A percentile compares a stretch with the other conserved stretches of the same genome.
Conservation (phyloP, 2,797 vertebrate species). For the Cirrhinus molitorella region DNA sequence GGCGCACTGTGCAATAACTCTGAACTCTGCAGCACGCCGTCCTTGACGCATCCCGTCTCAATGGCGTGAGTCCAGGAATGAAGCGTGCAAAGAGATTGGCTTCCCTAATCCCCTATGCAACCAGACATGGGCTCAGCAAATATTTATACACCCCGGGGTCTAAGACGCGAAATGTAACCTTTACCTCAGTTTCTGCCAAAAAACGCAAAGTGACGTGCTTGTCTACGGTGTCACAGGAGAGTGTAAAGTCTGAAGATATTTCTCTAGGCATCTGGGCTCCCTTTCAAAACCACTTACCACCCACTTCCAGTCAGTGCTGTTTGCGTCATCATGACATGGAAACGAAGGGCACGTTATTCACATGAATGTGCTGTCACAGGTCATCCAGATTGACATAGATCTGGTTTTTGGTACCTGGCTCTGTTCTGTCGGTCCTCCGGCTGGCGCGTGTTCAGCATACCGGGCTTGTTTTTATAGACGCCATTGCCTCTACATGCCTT, state of each 20-base stretch:
- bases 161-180: slow-evolving; percentile 46
- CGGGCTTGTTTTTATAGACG: slow-evolving; percentile 31
- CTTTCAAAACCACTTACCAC: slow-evolving; percentile 15
- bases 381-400: not conserved
- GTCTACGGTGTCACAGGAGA: slow-evolving; percentile 31
- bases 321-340: not conserved
- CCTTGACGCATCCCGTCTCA: slow-evolving; percentile 57
- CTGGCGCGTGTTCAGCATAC: slow-evolving; percentile 42
- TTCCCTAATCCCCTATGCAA: slow-evolving; percentile 59
- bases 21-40: slow-evolving; percentile 57
- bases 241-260: slow-evolving; percentile 26
- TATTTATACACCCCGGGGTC: slow-evolving; percentile 50
- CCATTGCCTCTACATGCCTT: slow-evolving; percentile 51
- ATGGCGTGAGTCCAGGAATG: slow-evolving; percentile 43
- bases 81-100: slow-evolving; percentile 36
- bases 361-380: not conserved
- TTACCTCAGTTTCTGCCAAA: slow-evolving; percentile 47
- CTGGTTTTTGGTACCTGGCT: not conserved
- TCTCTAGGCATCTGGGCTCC: not conserved
- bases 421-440: slow-evolving; percentile 3
- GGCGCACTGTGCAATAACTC: slow-evolving; percentile 60
- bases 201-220: slow-evolving; percentile 43
- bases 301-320: slow-evolving; percentile 1
- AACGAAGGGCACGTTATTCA: not conserved
- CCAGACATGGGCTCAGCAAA: slow-evolving; percentile 55